Evolutionary conservation across 2,888 invertebrate species (phyloP).

Genomic region (Thymelicus lineola): DNA sequence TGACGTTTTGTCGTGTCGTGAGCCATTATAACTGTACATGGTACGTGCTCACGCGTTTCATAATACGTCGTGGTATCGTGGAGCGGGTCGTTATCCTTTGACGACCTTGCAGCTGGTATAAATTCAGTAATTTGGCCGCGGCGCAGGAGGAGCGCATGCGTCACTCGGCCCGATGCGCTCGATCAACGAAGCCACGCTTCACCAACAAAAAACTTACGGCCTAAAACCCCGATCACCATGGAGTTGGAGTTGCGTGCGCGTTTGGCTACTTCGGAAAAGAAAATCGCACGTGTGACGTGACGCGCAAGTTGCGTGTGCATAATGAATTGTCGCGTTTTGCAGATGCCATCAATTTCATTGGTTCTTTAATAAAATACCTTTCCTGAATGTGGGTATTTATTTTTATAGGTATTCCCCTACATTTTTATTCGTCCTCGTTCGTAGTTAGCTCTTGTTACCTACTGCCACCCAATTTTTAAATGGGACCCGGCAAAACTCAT

Average conservation of each 20-base stretch:
- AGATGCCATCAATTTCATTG: no score
- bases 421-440: neutral
- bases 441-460: neutral
- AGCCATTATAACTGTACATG: conserved; percentile 25
- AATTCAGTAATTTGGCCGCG: conserved; percentile 78
- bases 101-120: conserved; percentile 80
- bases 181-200: conserved; percentile 44
- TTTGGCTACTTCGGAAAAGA: neutral
- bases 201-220: conserved; percentile 21
- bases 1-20: conserved; percentile 9
- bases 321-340: no score
- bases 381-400: no score
- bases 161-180: conserved; percentile 74
- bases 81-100: conserved; percentile 76
- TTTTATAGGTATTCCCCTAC: neutral
- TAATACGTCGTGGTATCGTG: conserved; percentile 55
- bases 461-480: neutral
- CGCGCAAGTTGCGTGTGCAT: no score
- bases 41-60: conserved; percentile 50
- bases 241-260: neutral
- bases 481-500: no score
- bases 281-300: neutral
- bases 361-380: no score
- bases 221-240: neutral
- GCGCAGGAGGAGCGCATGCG: conserved; percentile 71